Percentiles rank a stretch among this genome's conserved stretches.
Evolutionary conservation across 2,113 vertebrate species (phyloP).

Genomic region (Galeopterus variegatus): DNA sequence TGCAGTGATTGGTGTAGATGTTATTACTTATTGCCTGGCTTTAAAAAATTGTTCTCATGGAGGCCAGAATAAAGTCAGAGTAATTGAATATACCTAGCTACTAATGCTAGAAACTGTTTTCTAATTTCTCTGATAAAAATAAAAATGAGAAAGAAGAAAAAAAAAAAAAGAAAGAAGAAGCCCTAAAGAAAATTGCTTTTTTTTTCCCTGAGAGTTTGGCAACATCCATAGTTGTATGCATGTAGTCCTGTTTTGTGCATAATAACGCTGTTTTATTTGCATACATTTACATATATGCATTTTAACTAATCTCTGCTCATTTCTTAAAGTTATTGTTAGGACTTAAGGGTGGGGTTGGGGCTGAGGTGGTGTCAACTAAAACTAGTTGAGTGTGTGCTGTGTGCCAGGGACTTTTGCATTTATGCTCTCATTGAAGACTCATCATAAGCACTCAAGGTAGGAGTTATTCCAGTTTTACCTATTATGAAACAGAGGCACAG

Average conservation of each 20-base stretch:
- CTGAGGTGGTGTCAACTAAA: conserved; percentile 31
- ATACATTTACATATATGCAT: conserved; percentile 9
- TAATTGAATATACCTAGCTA: not conserved
- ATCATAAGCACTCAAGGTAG: conserved; percentile 25
- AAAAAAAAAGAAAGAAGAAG: not conserved
- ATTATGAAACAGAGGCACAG: conserved; percentile 33
- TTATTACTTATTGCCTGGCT: not conserved
- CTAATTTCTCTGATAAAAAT: conserved; percentile 53
- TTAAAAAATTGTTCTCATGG: conserved; percentile 3
- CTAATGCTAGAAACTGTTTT: not conserved
- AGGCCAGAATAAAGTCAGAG: conserved; percentile 45
- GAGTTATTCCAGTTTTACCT: conserved; percentile 63
- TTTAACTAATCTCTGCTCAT: conserved; percentile 47
- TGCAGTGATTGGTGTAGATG: not conserved
- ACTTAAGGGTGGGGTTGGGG: not conserved
- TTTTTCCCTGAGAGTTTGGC: not conserved
- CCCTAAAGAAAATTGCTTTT: not conserved
- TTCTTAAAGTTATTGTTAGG: conserved; percentile 48
- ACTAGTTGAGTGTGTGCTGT: not conserved
- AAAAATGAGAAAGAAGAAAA: conserved; percentile 5
- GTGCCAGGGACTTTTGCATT: conserved; percentile 64
- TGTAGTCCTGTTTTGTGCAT: conserved; percentile 12
- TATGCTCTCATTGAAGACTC: conserved; percentile 41
- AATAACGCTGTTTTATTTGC: not conserved
- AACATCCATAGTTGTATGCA: not conserved